Evolutionary conservation across 2,113 vertebrate species (phyloP).

Genomic region (Strigops habroptila): DNA sequence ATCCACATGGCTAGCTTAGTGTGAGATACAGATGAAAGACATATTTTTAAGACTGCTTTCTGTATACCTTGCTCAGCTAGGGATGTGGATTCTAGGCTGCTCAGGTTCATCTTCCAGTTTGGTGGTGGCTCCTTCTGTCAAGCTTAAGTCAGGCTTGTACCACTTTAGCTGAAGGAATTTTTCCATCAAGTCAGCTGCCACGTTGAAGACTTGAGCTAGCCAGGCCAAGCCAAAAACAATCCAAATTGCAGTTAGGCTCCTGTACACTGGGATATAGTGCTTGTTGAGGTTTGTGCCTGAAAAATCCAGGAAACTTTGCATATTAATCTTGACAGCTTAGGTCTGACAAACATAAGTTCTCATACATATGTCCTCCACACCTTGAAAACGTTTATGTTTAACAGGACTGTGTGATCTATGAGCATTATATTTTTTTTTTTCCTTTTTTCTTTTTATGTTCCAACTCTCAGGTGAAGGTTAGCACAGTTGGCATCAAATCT

Average conservation of each 20-base stretch:
- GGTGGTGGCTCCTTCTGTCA: slow-evolving; percentile 41
- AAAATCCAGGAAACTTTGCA: slow-evolving; percentile 32
- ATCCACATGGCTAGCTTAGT: not conserved
- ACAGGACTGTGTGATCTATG: not conserved
- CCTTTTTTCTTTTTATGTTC: not conserved
- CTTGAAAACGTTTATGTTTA: not conserved
- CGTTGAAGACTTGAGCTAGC: slow-evolving; percentile 74
- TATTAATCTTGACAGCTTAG: not conserved
- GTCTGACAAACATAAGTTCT: not conserved
- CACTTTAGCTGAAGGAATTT: slow-evolving; percentile 68
- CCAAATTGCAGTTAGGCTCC: slow-evolving; percentile 76
- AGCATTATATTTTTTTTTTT: not conserved
- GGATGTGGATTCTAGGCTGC: slow-evolving; percentile 54
- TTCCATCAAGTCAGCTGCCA: slow-evolving; percentile 77
- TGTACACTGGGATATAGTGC: slow-evolving; percentile 71
- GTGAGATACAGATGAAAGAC: not conserved
- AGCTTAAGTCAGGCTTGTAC: slow-evolving; percentile 41
- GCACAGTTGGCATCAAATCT: not conserved
- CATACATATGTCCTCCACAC: not conserved
- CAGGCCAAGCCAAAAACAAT: slow-evolving; percentile 78
- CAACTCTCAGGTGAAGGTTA: not conserved
- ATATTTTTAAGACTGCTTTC: not conserved
- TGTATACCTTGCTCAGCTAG: slow-evolving; percentile 60
- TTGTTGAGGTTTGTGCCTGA: slow-evolving; percentile 78
- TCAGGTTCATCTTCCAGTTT: slow-evolving; percentile 73